Evolutionary conservation across 30 jellyfish, hydroid and myxozoan species (phyloP), one percentile per base, ranked within the genome.

Genomic region (Turritopsis dohrnii): DNA sequence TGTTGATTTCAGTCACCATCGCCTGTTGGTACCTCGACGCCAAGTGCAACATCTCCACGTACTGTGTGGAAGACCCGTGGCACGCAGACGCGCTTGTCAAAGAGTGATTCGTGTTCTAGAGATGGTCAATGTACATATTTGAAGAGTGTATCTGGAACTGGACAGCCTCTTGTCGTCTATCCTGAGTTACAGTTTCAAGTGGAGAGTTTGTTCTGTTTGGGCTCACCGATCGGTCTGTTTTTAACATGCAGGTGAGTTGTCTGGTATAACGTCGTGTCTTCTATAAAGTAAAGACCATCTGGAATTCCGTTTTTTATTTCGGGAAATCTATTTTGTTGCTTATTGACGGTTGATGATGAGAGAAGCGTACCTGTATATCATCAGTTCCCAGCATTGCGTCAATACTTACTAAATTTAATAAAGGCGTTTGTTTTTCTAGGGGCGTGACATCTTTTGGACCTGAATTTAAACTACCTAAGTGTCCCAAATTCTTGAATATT

Each of bases 181-280:
- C 71, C 96, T 21, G 84, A 89, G 72, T 82, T 94, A 73, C 87
- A 76, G 41, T 94, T 94, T 79, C 82, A 83, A 65, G 95, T 97
- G 19, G 93, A 86, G 5, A 86, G 86, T 69, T 54, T 94, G 90
- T 94, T 94, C 77, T 96, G 96, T 0, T 80, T 94, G 9, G 99
- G 99, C 28, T 94, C 99, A 28, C 99, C 99, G 0, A 54, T 94
- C 24, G 99, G 99, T 7, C 83, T 94, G 17, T 94, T 94, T 69
- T 84, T 88, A 31, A 94, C 99, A 1, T 87, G 87, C 83, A 89
- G 96, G 96, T 89, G 30, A 16, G 66, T n/a, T n/a, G n/a, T n/a
- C n/a, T n/a, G n/a, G n/a, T 41, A 13, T 41, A 41, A 41, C 13
- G 60, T 41, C n/a, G n/a, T n/a, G n/a, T 41, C 13, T 41, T 41